A percentile compares a stretch with the other conserved stretches of the same genome.
phyloP scores from a whole-genome alignment of 2,113 vertebrate genomes.

The Hippopotamus amphibius region DNA sequence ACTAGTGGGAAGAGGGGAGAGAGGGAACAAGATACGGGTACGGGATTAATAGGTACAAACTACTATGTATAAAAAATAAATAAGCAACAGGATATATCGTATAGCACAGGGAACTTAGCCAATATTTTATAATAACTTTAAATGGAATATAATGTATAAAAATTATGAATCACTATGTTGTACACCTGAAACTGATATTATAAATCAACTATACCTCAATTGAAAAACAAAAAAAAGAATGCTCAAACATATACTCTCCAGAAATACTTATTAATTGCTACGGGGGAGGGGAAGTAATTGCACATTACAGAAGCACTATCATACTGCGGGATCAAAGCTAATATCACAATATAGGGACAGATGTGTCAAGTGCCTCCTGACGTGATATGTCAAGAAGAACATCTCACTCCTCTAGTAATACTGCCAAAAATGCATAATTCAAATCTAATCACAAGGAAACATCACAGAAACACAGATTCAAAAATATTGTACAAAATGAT shows the following conservation, averaged over 20 bases:
- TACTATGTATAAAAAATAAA: not conserved
- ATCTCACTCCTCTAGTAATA: not conserved
- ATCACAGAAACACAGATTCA: not conserved
- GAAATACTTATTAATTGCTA: not conserved
- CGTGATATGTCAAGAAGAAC: not conserved
- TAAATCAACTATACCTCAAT: too few relatives aligned
- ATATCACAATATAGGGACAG: not conserved
- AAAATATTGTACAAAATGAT: conserved; percentile 18
- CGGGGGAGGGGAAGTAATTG: not conserved
- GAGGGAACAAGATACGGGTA: not conserved
- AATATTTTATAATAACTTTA: too few relatives aligned
- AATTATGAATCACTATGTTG: too few relatives aligned
- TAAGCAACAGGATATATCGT: too few relatives aligned
- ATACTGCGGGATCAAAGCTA: not conserved
- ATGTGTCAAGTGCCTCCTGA: not conserved
- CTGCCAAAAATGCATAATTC: not conserved
- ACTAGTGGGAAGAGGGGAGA: not conserved
- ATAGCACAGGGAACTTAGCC: too few relatives aligned
- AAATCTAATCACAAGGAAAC: not conserved
- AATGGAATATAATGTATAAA: too few relatives aligned
- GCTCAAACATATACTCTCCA: not conserved
- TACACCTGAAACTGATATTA: too few relatives aligned
- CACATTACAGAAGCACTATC: not conserved
- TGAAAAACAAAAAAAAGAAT: too few relatives aligned
- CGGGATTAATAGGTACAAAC: not conserved